Evolutionary conservation across 1,140 invertebrate genomes (phyloP).

Genomic region (Diploscapter pachys): DNA sequence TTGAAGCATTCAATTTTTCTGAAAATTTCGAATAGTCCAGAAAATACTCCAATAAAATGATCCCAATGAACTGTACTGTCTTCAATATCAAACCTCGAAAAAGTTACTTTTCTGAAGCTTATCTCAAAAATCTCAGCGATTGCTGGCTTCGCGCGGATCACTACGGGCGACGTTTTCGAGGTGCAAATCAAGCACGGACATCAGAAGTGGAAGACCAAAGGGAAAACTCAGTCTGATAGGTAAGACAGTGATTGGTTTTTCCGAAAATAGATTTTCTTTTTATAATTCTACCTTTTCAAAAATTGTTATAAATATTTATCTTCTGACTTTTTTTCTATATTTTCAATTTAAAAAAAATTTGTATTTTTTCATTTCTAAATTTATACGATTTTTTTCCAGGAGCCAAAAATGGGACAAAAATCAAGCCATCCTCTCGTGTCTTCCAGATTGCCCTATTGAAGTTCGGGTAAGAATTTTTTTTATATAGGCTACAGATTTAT

Average conservation of each 20-base stretch:
- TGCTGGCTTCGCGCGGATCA: slow-evolving; percentile 68
- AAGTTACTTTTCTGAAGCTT: neutral
- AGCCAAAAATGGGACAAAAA: slow-evolving; percentile 66
- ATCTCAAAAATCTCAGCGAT: slow-evolving; percentile 59
- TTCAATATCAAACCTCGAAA: neutral
- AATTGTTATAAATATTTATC: neutral
- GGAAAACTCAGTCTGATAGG: slow-evolving; percentile 62
- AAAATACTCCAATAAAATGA: too few relatives aligned
- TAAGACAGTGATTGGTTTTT: too few relatives aligned
- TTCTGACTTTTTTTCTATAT: neutral
- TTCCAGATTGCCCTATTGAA: slow-evolving; percentile 64
- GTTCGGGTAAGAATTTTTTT: slow-evolving; percentile 64
- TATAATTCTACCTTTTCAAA: neutral
- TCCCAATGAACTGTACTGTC: too few relatives aligned
- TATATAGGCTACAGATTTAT: slow-evolving; percentile 1
- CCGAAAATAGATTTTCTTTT: neutral
- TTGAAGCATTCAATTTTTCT: too few relatives aligned
- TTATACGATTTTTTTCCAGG: slow-evolving; percentile 64
- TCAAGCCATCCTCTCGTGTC: slow-evolving; percentile 62
- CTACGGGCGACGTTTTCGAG: slow-evolving; percentile 69
- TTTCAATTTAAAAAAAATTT: neutral
- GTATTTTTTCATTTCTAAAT: slow-evolving; percentile 55
- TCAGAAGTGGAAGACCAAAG: slow-evolving; percentile 67
- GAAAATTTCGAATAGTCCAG: neutral
- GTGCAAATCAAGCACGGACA: slow-evolving; percentile 66